Evolutionary conservation across 1,140 invertebrate species (phyloP).

Genomic region (Ericerus pela): DNA sequence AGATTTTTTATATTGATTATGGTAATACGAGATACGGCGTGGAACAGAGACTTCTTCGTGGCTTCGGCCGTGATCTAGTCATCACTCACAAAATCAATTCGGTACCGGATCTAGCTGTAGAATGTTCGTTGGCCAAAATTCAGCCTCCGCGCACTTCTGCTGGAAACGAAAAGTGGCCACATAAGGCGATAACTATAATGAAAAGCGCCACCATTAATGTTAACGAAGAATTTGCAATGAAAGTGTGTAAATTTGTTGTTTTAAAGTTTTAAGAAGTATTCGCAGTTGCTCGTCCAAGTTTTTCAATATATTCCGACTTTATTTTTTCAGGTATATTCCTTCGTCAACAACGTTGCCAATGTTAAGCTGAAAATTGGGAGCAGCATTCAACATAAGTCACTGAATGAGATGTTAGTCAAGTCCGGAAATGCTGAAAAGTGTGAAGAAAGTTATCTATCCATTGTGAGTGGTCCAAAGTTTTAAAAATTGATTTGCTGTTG

Average conservation of each 20-base stretch:
- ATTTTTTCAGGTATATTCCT: slow-evolving; percentile 69
- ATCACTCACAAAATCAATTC: slow-evolving; percentile 12
- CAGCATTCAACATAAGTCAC: slow-evolving; percentile 37
- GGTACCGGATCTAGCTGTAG: slow-evolving; percentile 43
- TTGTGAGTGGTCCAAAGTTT: slow-evolving; percentile 33
- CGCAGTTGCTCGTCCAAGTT: too few species aligned
- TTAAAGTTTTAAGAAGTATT: too few species aligned
- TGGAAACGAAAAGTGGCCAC: slow-evolving; percentile 42
- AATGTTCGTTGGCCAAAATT: slow-evolving; percentile 50
- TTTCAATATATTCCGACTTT: too few species aligned
- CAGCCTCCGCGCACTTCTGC: slow-evolving; percentile 43
- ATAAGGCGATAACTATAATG: slow-evolving; percentile 38
- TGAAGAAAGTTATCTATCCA: slow-evolving; percentile 60
- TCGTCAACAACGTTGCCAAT: slow-evolving; percentile 51
- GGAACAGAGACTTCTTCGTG: slow-evolving; percentile 24
- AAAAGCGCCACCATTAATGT: slow-evolving; percentile 22
- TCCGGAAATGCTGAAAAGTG: slow-evolving; percentile 42
- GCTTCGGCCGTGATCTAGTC: slow-evolving; percentile 19
- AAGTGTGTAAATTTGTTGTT: too few species aligned
- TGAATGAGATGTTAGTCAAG: slow-evolving; percentile 43
- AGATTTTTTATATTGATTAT: slow-evolving; percentile 61
- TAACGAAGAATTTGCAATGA: slow-evolving; percentile 34
- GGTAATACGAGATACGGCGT: slow-evolving; percentile 38
- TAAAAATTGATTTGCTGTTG: background rate
- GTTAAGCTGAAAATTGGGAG: slow-evolving; percentile 36